These are phyloP conservation scores for Ibidorhyncha struthersii DNA, from an alignment of 2,113 vertebrate species.

Conservation along the genomic window DNA sequence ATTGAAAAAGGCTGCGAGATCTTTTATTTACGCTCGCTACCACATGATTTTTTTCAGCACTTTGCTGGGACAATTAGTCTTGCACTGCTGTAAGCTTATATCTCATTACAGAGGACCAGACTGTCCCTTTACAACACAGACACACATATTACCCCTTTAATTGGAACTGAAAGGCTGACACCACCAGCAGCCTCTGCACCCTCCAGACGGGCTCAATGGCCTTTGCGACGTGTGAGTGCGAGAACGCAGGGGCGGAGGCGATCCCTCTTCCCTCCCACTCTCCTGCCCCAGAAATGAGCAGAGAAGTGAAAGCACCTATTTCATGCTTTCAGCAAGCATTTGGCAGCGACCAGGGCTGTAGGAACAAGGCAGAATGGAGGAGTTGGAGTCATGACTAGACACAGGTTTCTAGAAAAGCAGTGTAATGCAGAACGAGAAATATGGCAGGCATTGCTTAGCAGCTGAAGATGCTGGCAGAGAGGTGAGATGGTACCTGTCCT, in stretches of 20 bases:
- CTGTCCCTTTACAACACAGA: neutral
- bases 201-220: neutral
- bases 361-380: neutral
- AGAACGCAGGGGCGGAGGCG: neutral
- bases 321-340: neutral
- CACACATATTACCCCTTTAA: neutral
- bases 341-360: neutral
- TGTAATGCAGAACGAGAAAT: neutral
- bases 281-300: neutral
- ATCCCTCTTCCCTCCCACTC: neutral
- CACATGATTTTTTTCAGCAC: neutral
- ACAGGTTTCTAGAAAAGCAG: neutral
- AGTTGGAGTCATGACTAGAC: neutral
- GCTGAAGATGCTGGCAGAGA: neutral
- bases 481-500: neutral
- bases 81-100: neutral
- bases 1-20: constrained; percentile 15
- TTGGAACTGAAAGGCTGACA: neutral
- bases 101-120: neutral
- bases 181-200: neutral
- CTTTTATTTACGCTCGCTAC: neutral
- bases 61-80: neutral
- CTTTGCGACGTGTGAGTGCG: accelerated
- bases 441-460: neutral
- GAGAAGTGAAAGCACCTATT: neutral